phyloP scores from a whole-genome alignment of 1,140 invertebrate species.

The Zaprionus vittiger region DNA sequence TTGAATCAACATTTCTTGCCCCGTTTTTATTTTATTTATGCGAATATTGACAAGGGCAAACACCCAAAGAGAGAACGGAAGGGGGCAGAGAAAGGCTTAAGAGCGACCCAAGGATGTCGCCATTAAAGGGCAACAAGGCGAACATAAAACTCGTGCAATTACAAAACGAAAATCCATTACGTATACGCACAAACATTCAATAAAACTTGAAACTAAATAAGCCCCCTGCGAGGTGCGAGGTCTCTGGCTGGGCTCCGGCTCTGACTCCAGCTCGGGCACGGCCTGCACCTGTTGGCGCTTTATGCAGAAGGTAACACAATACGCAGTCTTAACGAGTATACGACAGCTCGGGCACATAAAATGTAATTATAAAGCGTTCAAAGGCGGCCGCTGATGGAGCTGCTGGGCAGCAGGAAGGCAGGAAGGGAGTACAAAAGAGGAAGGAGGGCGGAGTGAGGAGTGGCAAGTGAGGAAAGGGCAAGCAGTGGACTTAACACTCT shows the following conservation, averaged over 20 bases:
- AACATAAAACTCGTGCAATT: slow-evolving; percentile 63
- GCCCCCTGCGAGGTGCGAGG: slow-evolving; percentile 2
- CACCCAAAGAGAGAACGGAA: not conserved
- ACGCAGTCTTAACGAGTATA: slow-evolving; percentile 28
- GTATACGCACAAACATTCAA: slow-evolving; percentile 63
- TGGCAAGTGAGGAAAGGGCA: not conserved
- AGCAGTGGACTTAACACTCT: slow-evolving; percentile 72
- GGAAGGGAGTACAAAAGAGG: too few species aligned
- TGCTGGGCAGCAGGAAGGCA: not conserved
- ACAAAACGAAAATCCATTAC: slow-evolving; percentile 59
- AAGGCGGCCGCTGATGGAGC: slow-evolving; percentile 38
- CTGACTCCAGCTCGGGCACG: not conserved
- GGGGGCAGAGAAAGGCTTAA: slow-evolving; percentile 22
- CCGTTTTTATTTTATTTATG: slow-evolving; percentile 26
- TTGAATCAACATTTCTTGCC: slow-evolving; percentile 28
- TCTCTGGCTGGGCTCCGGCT: not conserved
- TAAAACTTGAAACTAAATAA: slow-evolving; percentile 70
- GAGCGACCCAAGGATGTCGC: not conserved
- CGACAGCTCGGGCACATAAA: slow-evolving; percentile 58
- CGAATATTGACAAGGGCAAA: slow-evolving; percentile 28
- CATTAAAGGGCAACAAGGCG: slow-evolving; percentile 30
- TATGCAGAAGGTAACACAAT: slow-evolving; percentile 27
- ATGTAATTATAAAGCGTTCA: slow-evolving; percentile 79
- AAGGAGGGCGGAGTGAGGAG: not conserved
- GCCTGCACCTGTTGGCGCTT: slow-evolving; percentile 62